A percentile compares a stretch with the other conserved stretches of the same genome.
phyloP scores from a whole-genome alignment of 2,888 invertebrate species.

The Venustoraphidia nigricollis region DNA sequence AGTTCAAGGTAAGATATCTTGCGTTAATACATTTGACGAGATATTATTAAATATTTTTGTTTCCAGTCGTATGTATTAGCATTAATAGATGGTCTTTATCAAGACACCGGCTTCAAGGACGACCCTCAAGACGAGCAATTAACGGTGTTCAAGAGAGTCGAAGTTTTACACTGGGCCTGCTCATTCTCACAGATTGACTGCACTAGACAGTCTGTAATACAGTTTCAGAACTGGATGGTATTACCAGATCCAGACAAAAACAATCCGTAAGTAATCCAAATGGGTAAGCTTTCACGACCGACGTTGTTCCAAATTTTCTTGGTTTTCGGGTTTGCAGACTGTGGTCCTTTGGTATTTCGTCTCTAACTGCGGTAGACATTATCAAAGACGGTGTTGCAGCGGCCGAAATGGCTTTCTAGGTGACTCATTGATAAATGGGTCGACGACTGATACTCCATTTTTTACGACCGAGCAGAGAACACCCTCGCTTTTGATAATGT shows the following conservation, averaged over 20 bases:
- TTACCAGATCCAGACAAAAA: slow-evolving; percentile 52
- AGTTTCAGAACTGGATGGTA: slow-evolving; percentile 63
- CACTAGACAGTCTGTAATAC: slow-evolving; percentile 50
- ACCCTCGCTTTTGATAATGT: too few relatives aligned
- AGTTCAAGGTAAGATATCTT: slow-evolving; percentile 37
- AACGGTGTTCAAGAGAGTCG: slow-evolving; percentile 52
- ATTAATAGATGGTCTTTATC: slow-evolving; percentile 48
- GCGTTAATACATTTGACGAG: not conserved
- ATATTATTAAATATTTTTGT: slow-evolving; percentile 1
- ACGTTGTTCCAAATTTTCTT: too few relatives aligned
- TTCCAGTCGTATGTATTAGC: slow-evolving; percentile 51
- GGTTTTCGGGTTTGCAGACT: too few relatives aligned
- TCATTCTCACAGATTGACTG: slow-evolving; percentile 59
- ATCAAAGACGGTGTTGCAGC: too few relatives aligned
- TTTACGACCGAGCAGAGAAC: too few relatives aligned
- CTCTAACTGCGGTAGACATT: too few relatives aligned
- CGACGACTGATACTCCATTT: too few relatives aligned
- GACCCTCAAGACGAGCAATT: slow-evolving; percentile 46
- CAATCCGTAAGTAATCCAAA: slow-evolving; percentile 61
- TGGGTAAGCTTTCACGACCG: too few relatives aligned
- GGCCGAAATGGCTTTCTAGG: too few relatives aligned
- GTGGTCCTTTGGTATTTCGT: too few relatives aligned
- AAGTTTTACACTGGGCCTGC: slow-evolving; percentile 60
- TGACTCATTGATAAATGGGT: too few relatives aligned
- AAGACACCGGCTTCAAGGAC: slow-evolving; percentile 53